Conservation (phyloP, 2,113 vertebrate species). For the Diglossa brunneiventris region DNA sequence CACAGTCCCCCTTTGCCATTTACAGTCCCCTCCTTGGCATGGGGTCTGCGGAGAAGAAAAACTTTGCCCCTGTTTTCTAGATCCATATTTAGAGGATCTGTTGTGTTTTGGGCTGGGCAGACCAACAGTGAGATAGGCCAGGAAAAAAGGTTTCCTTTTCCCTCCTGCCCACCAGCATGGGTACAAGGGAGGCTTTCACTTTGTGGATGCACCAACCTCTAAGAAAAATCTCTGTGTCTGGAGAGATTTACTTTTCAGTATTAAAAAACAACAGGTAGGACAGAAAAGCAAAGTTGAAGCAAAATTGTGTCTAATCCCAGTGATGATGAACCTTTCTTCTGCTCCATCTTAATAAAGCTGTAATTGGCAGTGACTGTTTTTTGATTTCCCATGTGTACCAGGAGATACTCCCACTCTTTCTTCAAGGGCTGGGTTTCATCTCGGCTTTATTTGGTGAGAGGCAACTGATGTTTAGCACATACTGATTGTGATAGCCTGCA, state of each 20-base stretch:
- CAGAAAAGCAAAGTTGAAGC: neutral
- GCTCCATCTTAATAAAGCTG: neutral
- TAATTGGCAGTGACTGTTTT: neutral
- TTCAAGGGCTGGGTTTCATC: neutral
- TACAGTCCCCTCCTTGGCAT: neutral
- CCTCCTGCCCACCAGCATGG: fast-evolving
- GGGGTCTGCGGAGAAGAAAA: neutral
- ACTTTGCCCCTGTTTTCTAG: neutral
- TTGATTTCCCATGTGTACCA: constrained; percentile 6
- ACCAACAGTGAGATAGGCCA: neutral
- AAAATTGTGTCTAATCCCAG: neutral
- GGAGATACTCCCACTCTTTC: neutral
- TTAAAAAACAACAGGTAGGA: neutral
- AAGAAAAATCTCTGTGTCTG: neutral
- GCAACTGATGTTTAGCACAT: neutral
- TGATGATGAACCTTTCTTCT: neutral
- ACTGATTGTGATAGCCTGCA: neutral
- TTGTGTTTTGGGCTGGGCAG: neutral
- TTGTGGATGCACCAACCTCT: neutral
- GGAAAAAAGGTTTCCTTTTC: neutral
- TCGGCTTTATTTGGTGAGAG: neutral
- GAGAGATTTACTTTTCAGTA: neutral
- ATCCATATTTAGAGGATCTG: neutral
- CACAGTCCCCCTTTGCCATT: neutral
- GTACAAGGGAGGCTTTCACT: neutral